Evolutionary conservation across 2,888 invertebrate genomes (phyloP).

Genomic region (Apeira syringaria): DNA sequence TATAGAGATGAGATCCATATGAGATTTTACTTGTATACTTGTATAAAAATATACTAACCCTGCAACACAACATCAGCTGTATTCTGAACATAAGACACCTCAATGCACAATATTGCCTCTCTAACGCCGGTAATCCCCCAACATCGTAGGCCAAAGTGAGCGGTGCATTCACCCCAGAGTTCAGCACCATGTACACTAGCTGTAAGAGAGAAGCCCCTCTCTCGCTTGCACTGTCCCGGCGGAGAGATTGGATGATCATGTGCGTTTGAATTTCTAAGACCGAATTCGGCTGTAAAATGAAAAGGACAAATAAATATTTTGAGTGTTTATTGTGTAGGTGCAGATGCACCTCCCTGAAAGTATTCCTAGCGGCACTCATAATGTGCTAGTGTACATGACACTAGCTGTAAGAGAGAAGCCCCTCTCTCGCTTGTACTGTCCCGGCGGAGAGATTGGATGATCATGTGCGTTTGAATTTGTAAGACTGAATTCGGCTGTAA

Average conservation of each 20-base stretch:
- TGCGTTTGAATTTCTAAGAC: conserved; percentile 62
- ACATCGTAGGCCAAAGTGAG: conserved; percentile 50
- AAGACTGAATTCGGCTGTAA: conserved; percentile 60
- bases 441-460: conserved; percentile 57
- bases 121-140: conserved; percentile 28
- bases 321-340: too few species aligned
- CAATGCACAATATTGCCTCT: conserved; percentile 54
- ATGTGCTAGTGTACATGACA: too few species aligned
- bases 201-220: conserved; percentile 59
- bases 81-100: conserved; percentile 71
- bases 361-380: too few species aligned
- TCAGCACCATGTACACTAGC: conserved; percentile 60
- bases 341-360: too few species aligned
- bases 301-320: background rate
- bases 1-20: too few species aligned
- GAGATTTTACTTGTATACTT: too few species aligned
- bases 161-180: conserved; percentile 55
- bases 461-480: conserved; percentile 57
- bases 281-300: conserved; percentile 52
- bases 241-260: conserved; percentile 56
- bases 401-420: conserved; percentile 48
- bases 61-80: conserved; percentile 66
- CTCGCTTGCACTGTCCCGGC: conserved; percentile 55
- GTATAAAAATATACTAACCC: conserved; percentile 62
- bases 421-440: conserved; percentile 60